Base-by-base conservation (phyloP, 2,797 vertebrate species). In the Falco novaeseelandiae region DNA sequence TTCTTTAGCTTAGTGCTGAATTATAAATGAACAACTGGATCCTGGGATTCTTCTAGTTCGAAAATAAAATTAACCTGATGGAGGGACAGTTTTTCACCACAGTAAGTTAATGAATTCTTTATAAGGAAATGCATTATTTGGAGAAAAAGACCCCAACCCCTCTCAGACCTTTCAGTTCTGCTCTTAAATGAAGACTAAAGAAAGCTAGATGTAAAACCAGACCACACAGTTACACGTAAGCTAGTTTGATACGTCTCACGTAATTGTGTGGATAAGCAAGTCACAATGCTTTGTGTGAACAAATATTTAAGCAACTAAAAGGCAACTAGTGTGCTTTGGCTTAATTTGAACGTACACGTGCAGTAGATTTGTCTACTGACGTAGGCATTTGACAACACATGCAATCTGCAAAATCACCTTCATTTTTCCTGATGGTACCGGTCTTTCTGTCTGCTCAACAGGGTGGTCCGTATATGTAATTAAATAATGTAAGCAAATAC, bases 11-110 rank as follows among this genome's bases (percentile, higher is more conserved):
- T 23, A 36, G 69, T 82, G 80, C 95, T 96, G 87, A 80, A 79
- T 96, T 96, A 97, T 97, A 94, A 97, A 97, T 96, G 95, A 97
- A 94, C 88, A 86, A 87, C 93, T 82, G 72, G 58, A 83, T 90
- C 65, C 46, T 55, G 14, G 59, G 84, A 86, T 95, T 97, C 93
- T 92, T 94, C 94, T 81, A 82, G 92, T 88, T 81, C 3, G 8
- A 95, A 96, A 97, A 96, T 85, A 96, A 97, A 96, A 66, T 66
- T 85, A 85, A 91, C 85, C 89, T 95, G 86, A 89, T 57, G 8
- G 19, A 81, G 65, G 87, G 57, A 42, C 26, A 27, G 54, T 74
- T 90, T 93, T 96, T 65, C 4, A 42, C 78, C 9, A 52, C 10
- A 55, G 52, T 40, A 83, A 94, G 66, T 30, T 65, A 87, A 87